phyloP scores from a whole-genome alignment of 2,888 invertebrate species.

The Plutella xylostella region DNA sequence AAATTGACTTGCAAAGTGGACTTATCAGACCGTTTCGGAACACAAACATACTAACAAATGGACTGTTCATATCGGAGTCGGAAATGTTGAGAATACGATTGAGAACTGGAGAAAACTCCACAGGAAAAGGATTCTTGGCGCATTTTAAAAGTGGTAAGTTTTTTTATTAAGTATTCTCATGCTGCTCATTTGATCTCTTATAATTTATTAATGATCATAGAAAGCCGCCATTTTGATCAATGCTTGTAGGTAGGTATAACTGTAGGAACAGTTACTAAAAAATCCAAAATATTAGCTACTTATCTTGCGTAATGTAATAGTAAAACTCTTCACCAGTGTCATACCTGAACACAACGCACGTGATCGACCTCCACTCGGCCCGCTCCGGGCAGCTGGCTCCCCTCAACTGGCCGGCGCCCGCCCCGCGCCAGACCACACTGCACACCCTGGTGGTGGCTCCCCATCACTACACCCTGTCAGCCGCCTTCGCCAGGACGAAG shows the following conservation, averaged over 20 bases:
- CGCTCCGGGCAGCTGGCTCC: conserved; percentile 34
- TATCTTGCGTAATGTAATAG: no score
- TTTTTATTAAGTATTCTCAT: no score
- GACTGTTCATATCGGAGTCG: conserved; percentile 73
- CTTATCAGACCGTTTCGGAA: conserved; percentile 71
- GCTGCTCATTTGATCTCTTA: no score
- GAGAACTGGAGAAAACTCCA: conserved; percentile 72
- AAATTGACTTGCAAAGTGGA: conserved; percentile 64
- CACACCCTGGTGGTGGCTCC: conserved; percentile 43
- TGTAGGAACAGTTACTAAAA: no score
- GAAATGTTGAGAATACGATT: conserved; percentile 74
- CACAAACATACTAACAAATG: conserved; percentile 71
- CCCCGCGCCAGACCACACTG: conserved; percentile 28
- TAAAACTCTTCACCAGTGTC: conserved; percentile 37
- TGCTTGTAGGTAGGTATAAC: no score
- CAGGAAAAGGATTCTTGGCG: conserved; percentile 76
- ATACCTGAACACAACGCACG: conserved; percentile 42
- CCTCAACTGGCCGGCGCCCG: conserved; percentile 49
- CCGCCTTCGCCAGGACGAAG: conserved; percentile 32
- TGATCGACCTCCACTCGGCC: conserved; percentile 29
- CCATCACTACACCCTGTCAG: conserved; percentile 41
- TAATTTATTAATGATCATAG: no score
- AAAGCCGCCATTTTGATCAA: no score
- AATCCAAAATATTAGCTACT: no score
- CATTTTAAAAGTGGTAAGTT: conserved; percentile 73